phyloP scores from a whole-genome alignment of 2,888 invertebrate genomes.

The Microplitis manilae region DNA sequence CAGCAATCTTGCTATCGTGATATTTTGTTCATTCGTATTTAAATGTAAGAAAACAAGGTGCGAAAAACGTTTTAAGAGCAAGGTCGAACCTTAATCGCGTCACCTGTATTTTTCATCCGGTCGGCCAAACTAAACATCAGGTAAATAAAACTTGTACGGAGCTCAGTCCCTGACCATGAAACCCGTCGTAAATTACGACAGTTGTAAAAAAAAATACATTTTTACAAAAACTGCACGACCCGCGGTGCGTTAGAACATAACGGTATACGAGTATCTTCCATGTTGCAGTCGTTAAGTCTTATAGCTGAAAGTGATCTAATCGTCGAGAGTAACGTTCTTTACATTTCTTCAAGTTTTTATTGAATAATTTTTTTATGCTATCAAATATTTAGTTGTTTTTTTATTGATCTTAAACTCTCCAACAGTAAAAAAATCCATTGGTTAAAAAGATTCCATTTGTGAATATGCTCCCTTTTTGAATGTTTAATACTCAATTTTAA shows the following conservation, averaged over 20 bases:
- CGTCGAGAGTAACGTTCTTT: constrained; percentile 46
- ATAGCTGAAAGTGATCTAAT: constrained; percentile 42
- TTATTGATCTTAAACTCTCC: background rate
- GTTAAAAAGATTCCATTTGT: no score
- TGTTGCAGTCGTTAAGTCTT: constrained; percentile 40
- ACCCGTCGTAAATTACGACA: constrained; percentile 57
- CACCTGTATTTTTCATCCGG: constrained; percentile 61
- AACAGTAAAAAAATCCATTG: no score
- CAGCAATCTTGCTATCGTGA: background rate
- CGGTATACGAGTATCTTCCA: constrained; percentile 55
- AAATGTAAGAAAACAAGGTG: constrained; percentile 48
- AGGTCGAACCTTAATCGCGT: constrained; percentile 67
- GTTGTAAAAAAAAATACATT: constrained; percentile 51
- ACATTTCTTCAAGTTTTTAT: constrained; percentile 5
- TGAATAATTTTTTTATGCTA: background rate
- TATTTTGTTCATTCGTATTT: background rate
- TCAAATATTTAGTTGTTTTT: background rate
- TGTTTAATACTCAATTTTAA: no score
- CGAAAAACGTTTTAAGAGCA: constrained; percentile 64
- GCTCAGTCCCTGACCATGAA: constrained; percentile 55
- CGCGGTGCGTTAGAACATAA: constrained; percentile 60
- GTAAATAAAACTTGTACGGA: constrained; percentile 42
- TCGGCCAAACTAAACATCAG: constrained; percentile 38
- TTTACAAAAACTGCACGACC: constrained; percentile 57
- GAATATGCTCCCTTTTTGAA: no score